phyloP scores from a whole-genome alignment of 2,888 invertebrate genomes.

The Aphidoletes aphidimyza region DNA sequence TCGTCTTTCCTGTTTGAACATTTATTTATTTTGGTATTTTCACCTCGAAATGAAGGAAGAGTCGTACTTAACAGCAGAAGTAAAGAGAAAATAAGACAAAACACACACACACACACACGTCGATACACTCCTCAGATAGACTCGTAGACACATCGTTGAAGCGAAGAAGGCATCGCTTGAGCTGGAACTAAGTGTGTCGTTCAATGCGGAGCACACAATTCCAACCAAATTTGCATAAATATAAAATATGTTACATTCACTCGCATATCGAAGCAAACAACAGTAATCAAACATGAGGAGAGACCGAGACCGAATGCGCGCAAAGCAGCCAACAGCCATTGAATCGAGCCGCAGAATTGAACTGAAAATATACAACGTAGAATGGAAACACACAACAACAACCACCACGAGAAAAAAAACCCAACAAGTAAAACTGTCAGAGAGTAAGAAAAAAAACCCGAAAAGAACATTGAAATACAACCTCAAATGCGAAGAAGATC shows the following conservation, averaged over 20 bases:
- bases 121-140: background rate
- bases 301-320: background rate
- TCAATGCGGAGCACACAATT: constrained; percentile 46
- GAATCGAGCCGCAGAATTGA: background rate
- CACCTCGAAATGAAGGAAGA: constrained; percentile 26
- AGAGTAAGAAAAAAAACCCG: background rate
- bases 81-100: background rate
- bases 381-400: background rate
- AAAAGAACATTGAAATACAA: constrained; percentile 12
- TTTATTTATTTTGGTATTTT: constrained; percentile 53
- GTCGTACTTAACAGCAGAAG: background rate
- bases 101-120: background rate
- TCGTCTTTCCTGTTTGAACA: constrained; percentile 30
- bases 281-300: constrained; percentile 33
- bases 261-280: constrained; percentile 27
- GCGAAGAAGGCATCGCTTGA: constrained; percentile 12
- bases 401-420: background rate
- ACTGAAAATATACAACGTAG: background rate
- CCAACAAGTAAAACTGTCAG: background rate
- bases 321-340: background rate
- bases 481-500: background rate
- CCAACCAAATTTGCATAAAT: background rate
- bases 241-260: constrained; percentile 52
- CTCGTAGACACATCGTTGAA: background rate
- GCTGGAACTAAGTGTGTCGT: background rate